A percentile compares a stretch with the other conserved stretches of the same genome.
These are phyloP conservation scores for Odocoileus hemionus DNA, from an alignment of 2,113 vertebrate species.

Conservation along the genomic window DNA sequence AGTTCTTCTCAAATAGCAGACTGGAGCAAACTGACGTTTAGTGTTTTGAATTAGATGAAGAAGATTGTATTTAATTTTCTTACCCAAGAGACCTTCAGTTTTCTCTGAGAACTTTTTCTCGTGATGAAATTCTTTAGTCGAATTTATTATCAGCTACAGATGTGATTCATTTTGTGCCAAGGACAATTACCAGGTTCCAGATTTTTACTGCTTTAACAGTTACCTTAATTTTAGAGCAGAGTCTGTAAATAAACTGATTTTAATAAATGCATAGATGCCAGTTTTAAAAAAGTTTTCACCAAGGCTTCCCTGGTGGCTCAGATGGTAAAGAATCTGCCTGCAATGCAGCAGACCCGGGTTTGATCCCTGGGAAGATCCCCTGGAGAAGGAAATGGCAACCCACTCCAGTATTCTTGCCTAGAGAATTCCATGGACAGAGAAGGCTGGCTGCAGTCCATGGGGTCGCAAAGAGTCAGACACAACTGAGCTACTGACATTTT, in stretches of 20 bases:
- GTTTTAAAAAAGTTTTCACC: not conserved
- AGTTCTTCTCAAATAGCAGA: conserved; percentile 37
- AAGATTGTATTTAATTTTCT: conserved; percentile 68
- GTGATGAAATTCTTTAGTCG: conserved; percentile 62
- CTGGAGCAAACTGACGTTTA: conserved; percentile 36
- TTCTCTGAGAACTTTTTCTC: conserved; percentile 55
- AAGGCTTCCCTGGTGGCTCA: not conserved
- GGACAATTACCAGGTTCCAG: conserved; percentile 46
- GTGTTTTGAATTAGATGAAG: conserved; percentile 67
- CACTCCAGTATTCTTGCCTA: not conserved
- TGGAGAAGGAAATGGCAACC: not conserved
- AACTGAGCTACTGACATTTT: not conserved
- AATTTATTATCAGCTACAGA: conserved; percentile 67
- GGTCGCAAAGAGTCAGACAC: not conserved
- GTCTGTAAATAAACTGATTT: conserved; percentile 4
- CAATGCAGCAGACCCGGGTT: not conserved
- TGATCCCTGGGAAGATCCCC: not conserved
- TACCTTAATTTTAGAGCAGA: conserved; percentile 38
- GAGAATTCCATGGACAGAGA: not conserved
- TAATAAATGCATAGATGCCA: not conserved
- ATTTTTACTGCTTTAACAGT: conserved; percentile 34
- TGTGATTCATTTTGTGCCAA: conserved; percentile 60
- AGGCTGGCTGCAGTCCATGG: not conserved
- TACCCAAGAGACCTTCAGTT: conserved; percentile 61
- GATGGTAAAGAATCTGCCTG: not conserved